These are phyloP conservation scores for Grantiella picta DNA, from an alignment of 2,113 vertebrate genomes.

Conservation along the genomic window DNA sequence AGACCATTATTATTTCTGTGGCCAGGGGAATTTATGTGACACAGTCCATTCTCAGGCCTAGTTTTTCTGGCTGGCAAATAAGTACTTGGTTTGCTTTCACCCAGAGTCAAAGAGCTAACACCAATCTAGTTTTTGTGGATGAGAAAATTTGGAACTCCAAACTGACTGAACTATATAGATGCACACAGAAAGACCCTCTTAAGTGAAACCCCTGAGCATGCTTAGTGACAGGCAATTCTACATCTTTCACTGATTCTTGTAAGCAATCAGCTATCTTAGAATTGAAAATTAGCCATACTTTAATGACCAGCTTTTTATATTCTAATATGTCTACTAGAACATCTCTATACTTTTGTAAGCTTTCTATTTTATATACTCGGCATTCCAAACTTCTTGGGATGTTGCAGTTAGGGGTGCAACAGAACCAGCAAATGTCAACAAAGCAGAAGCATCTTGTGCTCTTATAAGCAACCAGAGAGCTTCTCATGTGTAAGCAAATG, in stretches of 20 bases:
- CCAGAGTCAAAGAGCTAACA: background rate
- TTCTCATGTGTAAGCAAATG: background rate
- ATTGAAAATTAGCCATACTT: background rate
- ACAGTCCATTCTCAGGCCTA: background rate
- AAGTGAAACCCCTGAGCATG: background rate
- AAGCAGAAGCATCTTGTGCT: background rate
- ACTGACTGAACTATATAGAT: background rate
- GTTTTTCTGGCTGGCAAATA: background rate
- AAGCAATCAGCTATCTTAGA: background rate
- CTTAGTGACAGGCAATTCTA: background rate
- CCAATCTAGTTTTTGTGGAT: background rate
- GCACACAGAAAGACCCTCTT: background rate
- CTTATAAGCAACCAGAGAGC: accelerated
- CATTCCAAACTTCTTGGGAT: background rate
- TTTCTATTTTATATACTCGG: background rate
- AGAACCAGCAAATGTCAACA: background rate
- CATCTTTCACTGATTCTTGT: background rate
- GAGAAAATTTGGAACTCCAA: background rate
- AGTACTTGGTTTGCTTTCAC: background rate
- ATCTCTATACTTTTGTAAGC: background rate
- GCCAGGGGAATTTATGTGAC: background rate
- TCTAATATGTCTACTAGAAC: background rate
- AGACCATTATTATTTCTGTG: background rate
- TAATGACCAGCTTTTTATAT: background rate
- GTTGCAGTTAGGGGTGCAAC: background rate